phyloP scores from a whole-genome alignment of 2,888 invertebrate species.

The Noctua pronuba region DNA sequence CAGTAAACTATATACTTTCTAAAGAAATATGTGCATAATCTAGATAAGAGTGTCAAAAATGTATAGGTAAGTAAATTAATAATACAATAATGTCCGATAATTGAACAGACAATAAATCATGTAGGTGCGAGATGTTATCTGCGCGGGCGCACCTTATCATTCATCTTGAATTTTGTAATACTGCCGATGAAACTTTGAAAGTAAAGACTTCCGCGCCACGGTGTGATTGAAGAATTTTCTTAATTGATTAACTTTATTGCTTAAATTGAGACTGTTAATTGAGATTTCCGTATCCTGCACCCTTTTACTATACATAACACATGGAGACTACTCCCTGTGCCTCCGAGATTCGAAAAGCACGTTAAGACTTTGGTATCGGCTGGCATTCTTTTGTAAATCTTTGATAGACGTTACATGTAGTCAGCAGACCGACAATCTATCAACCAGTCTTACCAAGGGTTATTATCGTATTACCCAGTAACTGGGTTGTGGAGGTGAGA shows the following conservation, averaged over 20 bases:
- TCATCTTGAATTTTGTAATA: slow-evolving; percentile 72
- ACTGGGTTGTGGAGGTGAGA: too few relatives aligned
- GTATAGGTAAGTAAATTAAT: slow-evolving; percentile 59
- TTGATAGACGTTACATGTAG: too few relatives aligned
- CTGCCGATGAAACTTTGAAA: slow-evolving; percentile 65
- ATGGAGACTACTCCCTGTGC: too few relatives aligned
- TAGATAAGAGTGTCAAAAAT: slow-evolving; percentile 67
- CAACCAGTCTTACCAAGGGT: too few relatives aligned
- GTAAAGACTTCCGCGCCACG: slow-evolving; percentile 57
- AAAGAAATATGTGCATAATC: slow-evolving; percentile 55
- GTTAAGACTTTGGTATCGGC: too few relatives aligned
- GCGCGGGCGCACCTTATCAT: slow-evolving; percentile 73
- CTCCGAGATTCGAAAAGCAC: too few relatives aligned
- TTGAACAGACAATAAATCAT: slow-evolving; percentile 60
- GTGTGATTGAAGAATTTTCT: slow-evolving; percentile 14
- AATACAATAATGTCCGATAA: slow-evolving; percentile 59
- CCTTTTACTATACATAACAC: too few relatives aligned
- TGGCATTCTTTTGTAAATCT: too few relatives aligned
- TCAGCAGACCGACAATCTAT: too few relatives aligned
- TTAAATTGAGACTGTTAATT: not conserved
- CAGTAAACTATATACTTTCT: slow-evolving; percentile 49
- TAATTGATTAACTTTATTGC: not conserved
- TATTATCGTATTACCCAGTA: too few relatives aligned
- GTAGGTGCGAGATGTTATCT: slow-evolving; percentile 71
- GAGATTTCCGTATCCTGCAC: not conserved